Evolutionary conservation across 2,113 vertebrate species (phyloP), one percentile per base, ranked within the genome.

Genomic region (Platichthys flesus): DNA sequence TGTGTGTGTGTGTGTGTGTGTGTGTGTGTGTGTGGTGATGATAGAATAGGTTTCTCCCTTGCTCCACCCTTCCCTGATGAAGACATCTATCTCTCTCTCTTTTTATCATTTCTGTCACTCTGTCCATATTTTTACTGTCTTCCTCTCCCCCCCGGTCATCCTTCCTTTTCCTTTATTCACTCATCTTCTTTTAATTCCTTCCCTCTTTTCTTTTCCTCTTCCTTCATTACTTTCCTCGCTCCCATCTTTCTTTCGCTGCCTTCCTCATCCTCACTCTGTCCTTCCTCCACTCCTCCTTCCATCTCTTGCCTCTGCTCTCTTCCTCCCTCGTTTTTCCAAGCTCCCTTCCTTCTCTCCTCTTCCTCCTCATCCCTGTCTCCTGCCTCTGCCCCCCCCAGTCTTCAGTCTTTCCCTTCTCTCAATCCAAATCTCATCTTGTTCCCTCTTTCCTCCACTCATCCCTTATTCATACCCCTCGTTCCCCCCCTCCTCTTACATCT

Each of bases 261-360:
- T 24, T 24, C 24, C 24, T 24, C 24, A 14, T 18, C 47, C 16
- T 49, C 47, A 16, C 16, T 14, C 16, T 18, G 7, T 49, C 16
- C 5, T 18, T 4, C 47, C 16, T 49, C 12, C 10, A 2, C 55
- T 9, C 7, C 59, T 67, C 58, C 82, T 80, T 83, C 51, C 91
- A 89, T 94, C 92, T 81, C 57, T 60, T 74, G 76, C 74, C 28
- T 5, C 5, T 23, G 28, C 5, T 68, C 66, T 62, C 3, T 51
- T 26, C 60, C 31, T 57, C 65, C 23, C 51, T 45, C 49, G 21
- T 47, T 31, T 28, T 5, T 31, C 28, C 28, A 6, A 31, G 5
- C 74, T 68, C 66, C 65, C 3, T 40, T 26, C 54, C 31, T 28
- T 45, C n/a, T 40, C 2, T 72, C 67, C 56, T 26, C 3, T 40